Base-by-base conservation (phyloP, 2,797 vertebrate species). In the Poeciliopsis infans region DNA sequence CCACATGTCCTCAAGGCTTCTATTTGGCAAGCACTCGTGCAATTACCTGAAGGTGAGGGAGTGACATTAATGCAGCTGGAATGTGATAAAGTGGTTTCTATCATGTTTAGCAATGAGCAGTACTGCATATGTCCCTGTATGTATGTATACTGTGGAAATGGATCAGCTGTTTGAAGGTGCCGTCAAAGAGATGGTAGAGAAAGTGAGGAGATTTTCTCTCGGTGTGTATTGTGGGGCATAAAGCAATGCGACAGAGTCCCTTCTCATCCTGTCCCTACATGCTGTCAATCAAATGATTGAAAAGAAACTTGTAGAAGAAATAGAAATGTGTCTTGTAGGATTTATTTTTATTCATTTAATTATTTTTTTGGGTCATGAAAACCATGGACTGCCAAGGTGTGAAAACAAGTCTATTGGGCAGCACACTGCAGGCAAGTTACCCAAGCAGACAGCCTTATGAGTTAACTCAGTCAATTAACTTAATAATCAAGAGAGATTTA, bases 11-110 rank as follows among this genome's bases (percentile, higher is more conserved):
- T 80, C 85, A 86, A 84, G 85, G 76, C 66, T 79, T 83, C 68
- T 71, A 75, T 88, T 88, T 84, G 66, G 47, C 68, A 57, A 76
- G 79, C 73, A 31, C 55, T 51, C 64, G 18, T 74, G 76, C 75
- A 71, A 66, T 57, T 0, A n/a, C 57, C 3, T 74, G 10, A 2
- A 73, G 75, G 53, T 68, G 75, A 84, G 15, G 66, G 61, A 76
- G 53, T 49, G 45, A 78, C 80, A 80, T 72, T 66, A 49, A 81
- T 41, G 76, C 79, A 76, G 79, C 79, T 81, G 18, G 53, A 15
- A 72, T 83, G 77, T 81, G 49, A 89, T 79, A 80, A 77, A 78
- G 76, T 80, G 81, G 80, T 90, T 82, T 82, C 78, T 87, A 80
- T 89, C 84, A 84, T 81, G 85, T 85, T 88, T 45, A 87, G 75